Base-by-base conservation (phyloP, 2,888 invertebrate species). In the Pterostichus niger region DNA sequence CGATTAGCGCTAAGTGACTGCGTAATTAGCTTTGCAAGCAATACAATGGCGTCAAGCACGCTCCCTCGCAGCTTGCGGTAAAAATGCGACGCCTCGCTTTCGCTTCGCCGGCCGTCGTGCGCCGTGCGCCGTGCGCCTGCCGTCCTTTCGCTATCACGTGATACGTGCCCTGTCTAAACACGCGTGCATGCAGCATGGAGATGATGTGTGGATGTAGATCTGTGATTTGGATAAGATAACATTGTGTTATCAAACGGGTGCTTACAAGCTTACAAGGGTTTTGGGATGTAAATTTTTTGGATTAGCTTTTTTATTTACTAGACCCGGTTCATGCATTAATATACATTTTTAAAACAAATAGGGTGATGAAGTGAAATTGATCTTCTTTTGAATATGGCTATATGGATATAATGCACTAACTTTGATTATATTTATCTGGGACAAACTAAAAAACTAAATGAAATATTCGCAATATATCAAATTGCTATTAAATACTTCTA, bases 1-100 rank as follows among this genome's bases (percentile, higher is more conserved):
- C 90, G 90, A 90, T 90, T 90, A 90, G 90, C 90, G 90, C 90
- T 90, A 90, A 90, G 90, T 90, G 90, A 90, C 90, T 90, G 89
- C 89, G 90, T 90, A 90, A 90, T 90, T 90, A 90, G 90, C 90
- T 90, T 89, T 89, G 89, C 88, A 90, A 76, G 89, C 88, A 90
- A 76, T 82, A 82, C 76, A 83, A 83, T 79, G 64, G 79, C 64
- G 79, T 52, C 24, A 24, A 71, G 75, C 54, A n/a, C 52, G 5
- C 73, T 54, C 75, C 52, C 75, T 75, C 31, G 31, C 73, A 24
- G 31, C 68, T 73, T 75, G 52, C 31, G 68, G 68, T 71, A 71
- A 71, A 71, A 71, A 71, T 75, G 52, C 75, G 75, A 54, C 75
- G 54, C 75, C n/a, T 40, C 64, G 46, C 10, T 40, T 64, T 40